Evolutionary conservation across 1,140 invertebrate genomes (phyloP).

Genomic region (Brachionus manjavacas): DNA sequence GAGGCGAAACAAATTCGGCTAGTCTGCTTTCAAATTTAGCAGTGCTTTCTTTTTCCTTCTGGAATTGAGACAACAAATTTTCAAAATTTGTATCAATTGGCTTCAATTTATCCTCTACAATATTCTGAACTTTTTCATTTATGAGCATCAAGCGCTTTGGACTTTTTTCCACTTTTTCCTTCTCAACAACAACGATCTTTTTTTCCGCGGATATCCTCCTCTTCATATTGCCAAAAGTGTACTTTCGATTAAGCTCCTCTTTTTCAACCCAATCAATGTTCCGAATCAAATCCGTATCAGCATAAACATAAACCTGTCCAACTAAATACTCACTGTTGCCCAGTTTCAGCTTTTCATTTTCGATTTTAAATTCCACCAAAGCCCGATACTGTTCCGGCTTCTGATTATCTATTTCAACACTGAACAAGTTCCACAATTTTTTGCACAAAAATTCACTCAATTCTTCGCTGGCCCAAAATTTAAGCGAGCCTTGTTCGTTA

Average conservation of each 20-base stretch:
- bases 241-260: background rate
- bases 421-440: background rate
- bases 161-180: background rate
- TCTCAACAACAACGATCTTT: background rate
- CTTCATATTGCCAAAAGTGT: background rate
- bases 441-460: background rate
- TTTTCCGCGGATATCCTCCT: background rate
- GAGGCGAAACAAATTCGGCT: background rate
- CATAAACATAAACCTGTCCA: background rate
- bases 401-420: background rate
- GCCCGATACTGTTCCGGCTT: background rate
- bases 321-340: background rate
- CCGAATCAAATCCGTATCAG: background rate
- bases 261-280: conserved; percentile 16
- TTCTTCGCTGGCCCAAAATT: background rate
- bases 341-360: background rate
- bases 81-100: background rate
- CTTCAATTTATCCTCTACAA: background rate
- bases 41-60: background rate
- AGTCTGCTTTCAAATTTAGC: background rate
- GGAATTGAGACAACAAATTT: background rate
- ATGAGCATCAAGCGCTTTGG: background rate
- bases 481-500: background rate
- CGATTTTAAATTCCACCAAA: background rate
- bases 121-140: background rate